Evolutionary conservation across 2,888 invertebrate genomes (phyloP).

Genomic region (Catotricha subobsoleta): DNA sequence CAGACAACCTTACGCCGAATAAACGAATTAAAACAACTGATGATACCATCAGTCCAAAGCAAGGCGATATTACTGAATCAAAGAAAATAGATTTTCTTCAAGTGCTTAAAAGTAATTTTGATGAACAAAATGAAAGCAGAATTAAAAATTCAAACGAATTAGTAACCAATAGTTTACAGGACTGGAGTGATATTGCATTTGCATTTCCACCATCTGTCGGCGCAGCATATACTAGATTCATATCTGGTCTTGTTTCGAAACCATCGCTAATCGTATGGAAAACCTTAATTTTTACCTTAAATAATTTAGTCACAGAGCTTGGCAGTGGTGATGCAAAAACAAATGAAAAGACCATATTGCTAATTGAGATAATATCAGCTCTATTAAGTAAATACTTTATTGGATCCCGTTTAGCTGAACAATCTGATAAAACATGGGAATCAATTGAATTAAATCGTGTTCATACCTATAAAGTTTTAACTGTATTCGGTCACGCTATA

Average conservation of each 20-base stretch:
- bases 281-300: conserved; percentile 19
- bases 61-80: too few relatives aligned
- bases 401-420: conserved; percentile 22
- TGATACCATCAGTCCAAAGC: conserved; percentile 4
- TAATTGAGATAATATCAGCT: conserved; percentile 22
- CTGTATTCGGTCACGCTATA: conserved; percentile 20
- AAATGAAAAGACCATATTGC: conserved; percentile 18
- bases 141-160: neutral
- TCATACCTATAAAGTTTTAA: conserved; percentile 17
- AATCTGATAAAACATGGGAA: conserved; percentile 19
- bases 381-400: conserved; percentile 22
- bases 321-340: conserved; percentile 7
- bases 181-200: conserved; percentile 13
- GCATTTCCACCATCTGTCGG: conserved; percentile 24
- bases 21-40: conserved; percentile 8
- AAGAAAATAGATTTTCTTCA: neutral
- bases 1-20: conserved; percentile 6
- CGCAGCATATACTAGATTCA: conserved; percentile 20
- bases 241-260: conserved; percentile 22
- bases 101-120: neutral
- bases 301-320: conserved; percentile 4
- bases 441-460: conserved; percentile 16
- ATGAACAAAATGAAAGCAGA: neutral
- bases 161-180: neutral
- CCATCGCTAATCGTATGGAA: conserved; percentile 27